These are phyloP conservation scores for Drosophila meridiana DNA, from an alignment of 2,888 invertebrate species.

Conservation along the genomic window DNA sequence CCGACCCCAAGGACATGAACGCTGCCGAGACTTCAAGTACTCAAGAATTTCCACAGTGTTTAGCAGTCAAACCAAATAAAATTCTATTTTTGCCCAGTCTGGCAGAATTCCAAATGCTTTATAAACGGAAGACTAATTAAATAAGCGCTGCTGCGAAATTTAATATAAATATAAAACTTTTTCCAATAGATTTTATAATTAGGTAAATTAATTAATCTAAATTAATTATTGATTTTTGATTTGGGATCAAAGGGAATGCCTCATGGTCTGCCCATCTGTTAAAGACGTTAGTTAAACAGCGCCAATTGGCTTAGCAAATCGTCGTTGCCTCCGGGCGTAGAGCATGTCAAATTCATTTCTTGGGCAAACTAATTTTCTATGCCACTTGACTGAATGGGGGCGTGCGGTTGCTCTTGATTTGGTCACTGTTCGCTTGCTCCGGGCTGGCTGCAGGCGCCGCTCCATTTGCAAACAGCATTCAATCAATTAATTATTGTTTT, in stretches of 20 bases:
- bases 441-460: slow-evolving; percentile 22
- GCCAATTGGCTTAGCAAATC: slow-evolving; percentile 2
- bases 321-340: slow-evolving; percentile 20
- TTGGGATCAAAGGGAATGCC: background rate
- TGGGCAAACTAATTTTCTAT: slow-evolving; percentile 76
- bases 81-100: slow-evolving; percentile 36
- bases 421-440: slow-evolving; percentile 6
- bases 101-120: slow-evolving; percentile 3
- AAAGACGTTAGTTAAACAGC: background rate
- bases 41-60: slow-evolving; percentile 40
- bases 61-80: slow-evolving; percentile 57
- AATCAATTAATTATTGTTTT: slow-evolving; percentile 81
- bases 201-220: too few species aligned
- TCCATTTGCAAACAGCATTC: slow-evolving; percentile 59
- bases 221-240: background rate
- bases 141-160: background rate
- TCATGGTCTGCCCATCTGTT: background rate
- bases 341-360: slow-evolving; percentile 60
- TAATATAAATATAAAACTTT: background rate
- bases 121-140: background rate
- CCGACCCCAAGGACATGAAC: slow-evolving; percentile 26
- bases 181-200: background rate
- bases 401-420: slow-evolving; percentile 24
- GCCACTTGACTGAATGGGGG: slow-evolving; percentile 62
- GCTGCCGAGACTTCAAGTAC: slow-evolving; percentile 10